Conservation (phyloP, 1,140 invertebrate genomes). For the Coptotermes formosanus region DNA sequence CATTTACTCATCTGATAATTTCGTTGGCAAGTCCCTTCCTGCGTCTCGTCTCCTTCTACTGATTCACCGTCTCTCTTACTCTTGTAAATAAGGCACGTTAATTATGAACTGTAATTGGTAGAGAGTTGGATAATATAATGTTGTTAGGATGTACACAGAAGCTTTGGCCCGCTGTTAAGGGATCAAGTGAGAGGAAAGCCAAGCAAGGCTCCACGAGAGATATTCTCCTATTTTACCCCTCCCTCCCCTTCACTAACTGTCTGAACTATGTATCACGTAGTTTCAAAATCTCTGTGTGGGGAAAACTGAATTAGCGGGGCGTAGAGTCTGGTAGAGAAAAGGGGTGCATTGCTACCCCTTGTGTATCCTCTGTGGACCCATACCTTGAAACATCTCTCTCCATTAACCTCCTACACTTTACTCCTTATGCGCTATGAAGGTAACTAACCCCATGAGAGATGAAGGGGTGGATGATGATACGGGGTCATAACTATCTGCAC, state of each 20-base stretch:
- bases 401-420: constrained; percentile 5
- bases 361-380: not conserved
- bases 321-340: not conserved
- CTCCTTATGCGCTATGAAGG: not conserved
- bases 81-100: constrained; percentile 28
- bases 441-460: constrained; percentile 5
- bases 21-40: not conserved
- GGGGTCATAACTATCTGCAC: not conserved
- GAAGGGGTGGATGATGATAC: not conserved
- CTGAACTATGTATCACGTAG: constrained; percentile 16
- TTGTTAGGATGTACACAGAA: constrained; percentile 21
- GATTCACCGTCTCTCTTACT: not conserved
- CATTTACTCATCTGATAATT: constrained; percentile 1
- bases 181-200: not conserved
- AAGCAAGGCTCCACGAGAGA: not conserved
- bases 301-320: constrained; percentile 3
- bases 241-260: not conserved
- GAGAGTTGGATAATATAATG: constrained; percentile 28
- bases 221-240: not conserved
- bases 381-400: not conserved
- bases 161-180: constrained; percentile 5
- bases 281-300: constrained; percentile 9
- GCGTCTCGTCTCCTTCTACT: no score
- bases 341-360: not conserved
- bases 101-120: constrained; percentile 26